phyloP scores from a whole-genome alignment of 2,113 vertebrate species.

The Burhinus bistriatus region DNA sequence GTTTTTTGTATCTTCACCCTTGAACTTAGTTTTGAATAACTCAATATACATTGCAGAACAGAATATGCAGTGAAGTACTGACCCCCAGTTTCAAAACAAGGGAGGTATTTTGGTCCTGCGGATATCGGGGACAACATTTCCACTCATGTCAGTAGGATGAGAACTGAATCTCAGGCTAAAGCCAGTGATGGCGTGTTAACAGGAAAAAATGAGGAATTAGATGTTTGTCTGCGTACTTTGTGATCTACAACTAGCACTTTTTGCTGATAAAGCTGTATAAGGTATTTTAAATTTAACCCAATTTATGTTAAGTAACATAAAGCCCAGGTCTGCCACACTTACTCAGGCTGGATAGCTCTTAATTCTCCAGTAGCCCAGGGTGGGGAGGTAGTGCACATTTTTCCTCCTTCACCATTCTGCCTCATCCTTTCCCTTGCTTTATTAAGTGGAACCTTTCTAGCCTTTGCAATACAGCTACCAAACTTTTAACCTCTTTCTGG shows the following conservation, averaged over 20 bases:
- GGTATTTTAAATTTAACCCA: not conserved
- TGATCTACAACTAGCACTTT: not conserved
- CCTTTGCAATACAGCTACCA: not conserved
- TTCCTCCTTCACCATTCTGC: not conserved
- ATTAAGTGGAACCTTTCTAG: not conserved
- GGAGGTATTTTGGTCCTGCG: not conserved
- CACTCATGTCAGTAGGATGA: not conserved
- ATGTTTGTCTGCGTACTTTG: not conserved
- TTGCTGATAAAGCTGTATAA: not conserved
- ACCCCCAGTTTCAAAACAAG: not conserved
- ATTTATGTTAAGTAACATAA: not conserved
- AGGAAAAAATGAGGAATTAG: not conserved
- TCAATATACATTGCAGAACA: not conserved
- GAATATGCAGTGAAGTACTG: not conserved
- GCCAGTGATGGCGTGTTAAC: not conserved
- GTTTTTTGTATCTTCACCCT: not conserved
- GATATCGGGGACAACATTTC: not conserved
- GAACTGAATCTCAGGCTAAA: not conserved
- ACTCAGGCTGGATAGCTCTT: not conserved
- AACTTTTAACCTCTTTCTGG: not conserved
- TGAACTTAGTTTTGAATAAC: not conserved
- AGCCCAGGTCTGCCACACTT: not conserved
- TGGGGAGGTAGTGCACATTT: not conserved
- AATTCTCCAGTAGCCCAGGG: not conserved
- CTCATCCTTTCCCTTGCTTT: not conserved